Percentiles rank a stretch among this genome's conserved stretches.
Conservation (phyloP, 2,797 vertebrate species). For the Parotocinclus haroldoi region DNA sequence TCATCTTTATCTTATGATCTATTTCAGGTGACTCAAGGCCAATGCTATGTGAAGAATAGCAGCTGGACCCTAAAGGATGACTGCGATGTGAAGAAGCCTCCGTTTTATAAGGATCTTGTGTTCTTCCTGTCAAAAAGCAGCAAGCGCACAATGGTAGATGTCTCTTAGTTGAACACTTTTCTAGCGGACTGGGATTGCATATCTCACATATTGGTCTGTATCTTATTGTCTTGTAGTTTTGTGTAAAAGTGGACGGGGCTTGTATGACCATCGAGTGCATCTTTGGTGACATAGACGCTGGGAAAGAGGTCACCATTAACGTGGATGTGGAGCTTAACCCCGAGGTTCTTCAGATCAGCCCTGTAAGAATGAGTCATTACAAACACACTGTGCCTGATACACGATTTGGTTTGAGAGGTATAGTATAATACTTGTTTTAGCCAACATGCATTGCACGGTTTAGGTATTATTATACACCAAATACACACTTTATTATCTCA, state of each 20-base stretch:
- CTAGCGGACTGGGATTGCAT: neutral
- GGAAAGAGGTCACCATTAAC: conserved; percentile 78
- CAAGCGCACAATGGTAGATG: conserved; percentile 82
- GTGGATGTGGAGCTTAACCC: conserved; percentile 83
- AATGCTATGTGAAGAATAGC: conserved; percentile 71
- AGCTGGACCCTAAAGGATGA: conserved; percentile 56
- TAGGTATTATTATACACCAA: no score
- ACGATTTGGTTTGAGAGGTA: neutral
- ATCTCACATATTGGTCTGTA: neutral
- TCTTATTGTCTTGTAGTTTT: conserved; percentile 71
- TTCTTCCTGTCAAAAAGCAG: conserved; percentile 79
- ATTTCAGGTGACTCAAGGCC: conserved; percentile 72
- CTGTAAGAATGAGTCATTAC: conserved; percentile 53
- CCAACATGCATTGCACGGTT: no score
- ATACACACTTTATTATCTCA: no score
- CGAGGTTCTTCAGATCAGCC: conserved; percentile 76
- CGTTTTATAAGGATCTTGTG: conserved; percentile 75
- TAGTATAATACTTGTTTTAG: no score
- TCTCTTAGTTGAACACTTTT: neutral
- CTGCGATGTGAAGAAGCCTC: conserved; percentile 67
- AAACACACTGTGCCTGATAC: no score
- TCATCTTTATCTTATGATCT: conserved; percentile 7
- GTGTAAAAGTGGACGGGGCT: conserved; percentile 70
- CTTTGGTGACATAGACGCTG: conserved; percentile 84
- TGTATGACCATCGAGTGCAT: conserved; percentile 82